These are phyloP conservation scores for Drosophila gaucha DNA, from an alignment of 2,888 invertebrate species.

Conservation along the genomic window DNA sequence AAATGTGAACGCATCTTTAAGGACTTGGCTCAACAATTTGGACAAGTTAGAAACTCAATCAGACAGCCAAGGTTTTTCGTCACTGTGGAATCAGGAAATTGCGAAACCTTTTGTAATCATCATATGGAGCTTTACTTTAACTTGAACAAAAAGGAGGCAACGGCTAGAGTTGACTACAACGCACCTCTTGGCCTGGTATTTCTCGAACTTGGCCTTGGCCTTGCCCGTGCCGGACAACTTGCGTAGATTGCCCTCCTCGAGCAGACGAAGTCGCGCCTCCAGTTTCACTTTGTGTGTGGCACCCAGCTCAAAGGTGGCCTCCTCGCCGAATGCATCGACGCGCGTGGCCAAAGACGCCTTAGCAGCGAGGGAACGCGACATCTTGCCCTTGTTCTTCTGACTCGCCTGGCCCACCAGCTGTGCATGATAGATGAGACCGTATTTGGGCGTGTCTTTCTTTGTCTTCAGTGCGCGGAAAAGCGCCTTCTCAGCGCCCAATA, in stretches of 20 bases:
- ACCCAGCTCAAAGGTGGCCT: conserved; percentile 92
- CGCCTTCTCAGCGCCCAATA: conserved; percentile 99
- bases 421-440: conserved; percentile 99
- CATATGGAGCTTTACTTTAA: conserved; percentile 64
- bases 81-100: conserved; percentile 73
- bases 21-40: neutral
- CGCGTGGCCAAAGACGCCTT: conserved; percentile 97
- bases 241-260: conserved; percentile 94
- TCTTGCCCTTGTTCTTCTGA: conserved; percentile 96
- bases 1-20: neutral
- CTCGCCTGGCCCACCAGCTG: conserved; percentile 95
- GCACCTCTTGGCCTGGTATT: conserved; percentile 90
- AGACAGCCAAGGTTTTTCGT: conserved; percentile 83
- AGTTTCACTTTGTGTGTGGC: conserved; percentile 95
- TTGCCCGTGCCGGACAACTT: conserved; percentile 95
- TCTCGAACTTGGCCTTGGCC: conserved; percentile 95
- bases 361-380: conserved; percentile 98
- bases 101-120: conserved; percentile 85
- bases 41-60: conserved; percentile 47
- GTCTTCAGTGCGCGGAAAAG: conserved; percentile 98
- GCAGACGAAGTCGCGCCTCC: conserved; percentile 90
- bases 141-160: conserved; percentile 11
- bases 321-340: conserved; percentile 97
- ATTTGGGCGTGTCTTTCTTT: conserved; percentile 99
- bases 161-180: conserved; percentile 17